phyloP scores from a whole-genome alignment of 2,888 invertebrate species.

The Eupsilia transversa region DNA sequence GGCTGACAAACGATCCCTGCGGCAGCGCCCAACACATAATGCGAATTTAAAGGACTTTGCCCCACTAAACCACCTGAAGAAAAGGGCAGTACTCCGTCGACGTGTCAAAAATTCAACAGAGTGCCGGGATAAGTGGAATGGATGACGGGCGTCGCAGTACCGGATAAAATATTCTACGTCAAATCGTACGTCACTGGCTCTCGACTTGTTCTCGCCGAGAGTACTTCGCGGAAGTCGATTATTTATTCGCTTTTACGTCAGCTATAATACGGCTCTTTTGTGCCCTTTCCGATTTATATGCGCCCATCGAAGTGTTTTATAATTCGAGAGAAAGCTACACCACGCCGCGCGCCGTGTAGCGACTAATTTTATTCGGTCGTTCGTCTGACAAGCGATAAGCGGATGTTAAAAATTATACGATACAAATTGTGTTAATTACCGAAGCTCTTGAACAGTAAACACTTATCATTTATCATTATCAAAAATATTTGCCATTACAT shows the following conservation, averaged over 20 bases:
- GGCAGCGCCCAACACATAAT: constrained; percentile 73
- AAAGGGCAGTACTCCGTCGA: constrained; percentile 84
- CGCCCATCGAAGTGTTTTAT: constrained; percentile 76
- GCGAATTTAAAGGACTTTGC: constrained; percentile 86
- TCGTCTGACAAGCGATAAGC: constrained; percentile 36
- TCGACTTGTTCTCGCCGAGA: constrained; percentile 86
- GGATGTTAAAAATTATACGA: constrained; percentile 4
- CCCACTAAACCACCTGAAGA: constrained; percentile 86
- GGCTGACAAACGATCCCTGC: constrained; percentile 74
- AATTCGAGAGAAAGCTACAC: constrained; percentile 66
- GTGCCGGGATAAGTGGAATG: constrained; percentile 89
- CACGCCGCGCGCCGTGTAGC: constrained; percentile 38
- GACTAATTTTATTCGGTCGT: constrained; percentile 68
- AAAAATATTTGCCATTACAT: constrained; percentile 34
- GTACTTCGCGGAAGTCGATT: constrained; percentile 88
- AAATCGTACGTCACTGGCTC: constrained; percentile 90
- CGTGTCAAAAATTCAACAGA: constrained; percentile 90
- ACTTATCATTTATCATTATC: constrained; percentile 59
- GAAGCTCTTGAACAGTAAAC: not conserved
- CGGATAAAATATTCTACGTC: constrained; percentile 90
- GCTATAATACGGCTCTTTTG: constrained; percentile 83
- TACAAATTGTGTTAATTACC: constrained; percentile 10
- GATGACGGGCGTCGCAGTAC: constrained; percentile 84
- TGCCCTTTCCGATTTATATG: constrained; percentile 83
- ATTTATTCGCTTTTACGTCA: constrained; percentile 89